phyloP scores from a whole-genome alignment of 37 sponge, comb jelly and placozoan species.

The Dysidea cf. avara region DNA sequence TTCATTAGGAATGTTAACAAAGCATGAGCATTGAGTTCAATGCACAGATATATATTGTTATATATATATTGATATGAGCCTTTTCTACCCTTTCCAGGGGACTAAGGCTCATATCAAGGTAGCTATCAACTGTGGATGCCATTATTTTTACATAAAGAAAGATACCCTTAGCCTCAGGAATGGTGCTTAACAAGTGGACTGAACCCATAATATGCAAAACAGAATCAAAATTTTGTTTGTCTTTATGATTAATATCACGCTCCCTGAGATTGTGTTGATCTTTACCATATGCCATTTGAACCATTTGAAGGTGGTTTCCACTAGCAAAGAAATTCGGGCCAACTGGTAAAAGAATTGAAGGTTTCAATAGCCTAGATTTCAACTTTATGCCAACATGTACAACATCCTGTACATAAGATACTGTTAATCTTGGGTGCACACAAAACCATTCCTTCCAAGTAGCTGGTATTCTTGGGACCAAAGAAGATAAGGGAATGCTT shows the following conservation, averaged over 20 bases:
- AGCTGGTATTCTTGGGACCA: conserved; percentile 20
- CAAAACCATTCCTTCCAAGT: conserved; percentile 6
- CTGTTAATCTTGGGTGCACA: background rate
- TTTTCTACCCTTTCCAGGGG: background rate
- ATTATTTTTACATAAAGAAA: background rate
- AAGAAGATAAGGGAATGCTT: background rate
- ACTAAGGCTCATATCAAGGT: background rate
- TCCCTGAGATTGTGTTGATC: conserved; percentile 15
- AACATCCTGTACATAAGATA: conserved; percentile 15
- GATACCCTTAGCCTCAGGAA: conserved; percentile 1
- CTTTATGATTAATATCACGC: conserved; percentile 30
- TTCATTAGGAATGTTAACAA: too few species aligned
- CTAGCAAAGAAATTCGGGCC: conserved; percentile 17
- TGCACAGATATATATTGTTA: too few species aligned
- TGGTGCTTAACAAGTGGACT: background rate
- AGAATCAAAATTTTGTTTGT: conserved; percentile 30
- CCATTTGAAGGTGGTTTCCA: background rate
- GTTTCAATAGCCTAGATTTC: conserved; percentile 25
- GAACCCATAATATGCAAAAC: background rate
- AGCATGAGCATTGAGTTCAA: too few species aligned
- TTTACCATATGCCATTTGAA: background rate
- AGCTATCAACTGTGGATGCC: background rate
- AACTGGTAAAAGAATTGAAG: conserved; percentile 18
- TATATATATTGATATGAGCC: too few species aligned
- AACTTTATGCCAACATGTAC: conserved; percentile 40